phyloP scores from a whole-genome alignment of 2,113 vertebrate genomes.

The Phalacrocorax carbo region DNA sequence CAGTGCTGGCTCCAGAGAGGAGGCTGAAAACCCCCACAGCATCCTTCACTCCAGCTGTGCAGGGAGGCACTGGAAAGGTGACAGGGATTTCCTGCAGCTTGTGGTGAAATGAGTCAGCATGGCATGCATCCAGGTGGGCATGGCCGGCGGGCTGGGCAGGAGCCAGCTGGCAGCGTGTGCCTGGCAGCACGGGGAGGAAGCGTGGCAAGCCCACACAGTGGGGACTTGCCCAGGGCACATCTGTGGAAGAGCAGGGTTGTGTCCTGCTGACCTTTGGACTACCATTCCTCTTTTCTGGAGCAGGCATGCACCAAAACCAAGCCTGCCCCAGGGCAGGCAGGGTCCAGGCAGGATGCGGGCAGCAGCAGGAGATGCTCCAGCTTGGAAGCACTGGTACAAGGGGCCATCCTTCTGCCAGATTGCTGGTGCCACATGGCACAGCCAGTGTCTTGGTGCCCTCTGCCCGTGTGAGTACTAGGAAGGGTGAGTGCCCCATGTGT shows the following conservation, averaged over 20 bases:
- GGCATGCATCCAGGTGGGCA: not conserved
- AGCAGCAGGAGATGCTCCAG: not conserved
- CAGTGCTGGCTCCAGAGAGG: not conserved
- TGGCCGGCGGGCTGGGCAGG: not conserved
- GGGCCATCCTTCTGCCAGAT: not conserved
- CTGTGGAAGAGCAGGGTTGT: not conserved
- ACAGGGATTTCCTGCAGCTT: not conserved
- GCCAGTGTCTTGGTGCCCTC: not conserved
- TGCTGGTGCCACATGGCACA: rapidly evolving
- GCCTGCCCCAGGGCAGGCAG: not conserved
- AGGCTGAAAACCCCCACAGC: not conserved
- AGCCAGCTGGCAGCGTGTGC: rapidly evolving
- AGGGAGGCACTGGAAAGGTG: not conserved
- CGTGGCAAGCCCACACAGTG: rapidly evolving
- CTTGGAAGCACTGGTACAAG: not conserved
- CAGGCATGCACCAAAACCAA: rapidly evolving
- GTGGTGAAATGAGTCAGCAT: not conserved
- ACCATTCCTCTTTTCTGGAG: not conserved
- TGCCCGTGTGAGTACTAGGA: not conserved
- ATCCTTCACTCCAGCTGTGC: not conserved
- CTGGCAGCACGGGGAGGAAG: rapidly evolving
- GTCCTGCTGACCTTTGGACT: not conserved
- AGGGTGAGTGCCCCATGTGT: not conserved
- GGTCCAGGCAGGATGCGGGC: not conserved
- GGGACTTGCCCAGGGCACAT: not conserved